These are phyloP conservation scores for Mythimna vitellina DNA, from an alignment of 2,888 invertebrate species.

Conservation along the genomic window DNA sequence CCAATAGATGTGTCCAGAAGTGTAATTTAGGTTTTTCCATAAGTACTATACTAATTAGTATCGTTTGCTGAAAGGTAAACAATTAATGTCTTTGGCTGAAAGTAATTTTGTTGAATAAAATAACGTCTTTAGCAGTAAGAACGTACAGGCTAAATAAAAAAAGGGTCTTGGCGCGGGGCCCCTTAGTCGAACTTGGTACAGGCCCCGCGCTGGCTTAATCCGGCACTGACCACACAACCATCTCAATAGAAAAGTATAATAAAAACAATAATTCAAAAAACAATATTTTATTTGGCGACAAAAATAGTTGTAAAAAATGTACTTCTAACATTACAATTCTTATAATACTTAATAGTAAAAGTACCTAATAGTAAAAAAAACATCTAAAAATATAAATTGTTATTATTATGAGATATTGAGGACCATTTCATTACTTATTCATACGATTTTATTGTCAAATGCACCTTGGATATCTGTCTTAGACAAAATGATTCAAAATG, in stretches of 20 bases:
- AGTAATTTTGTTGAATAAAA: too few relatives aligned
- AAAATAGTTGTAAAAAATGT: constrained; percentile 39
- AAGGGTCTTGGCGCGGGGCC: too few relatives aligned
- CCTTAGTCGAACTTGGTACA: too few relatives aligned
- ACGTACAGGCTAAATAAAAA: too few relatives aligned
- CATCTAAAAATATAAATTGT: constrained; percentile 52
- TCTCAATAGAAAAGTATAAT: neutral
- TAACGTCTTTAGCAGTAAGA: too few relatives aligned
- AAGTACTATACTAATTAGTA: too few relatives aligned
- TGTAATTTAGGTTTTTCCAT: too few relatives aligned
- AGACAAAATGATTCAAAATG: constrained; percentile 17
- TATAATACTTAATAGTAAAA: constrained; percentile 46
- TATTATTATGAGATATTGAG: constrained; percentile 45
- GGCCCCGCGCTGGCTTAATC: too few relatives aligned
- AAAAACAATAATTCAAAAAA: constrained; percentile 12
- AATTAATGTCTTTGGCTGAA: too few relatives aligned
- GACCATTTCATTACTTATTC: constrained; percentile 25
- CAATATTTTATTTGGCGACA: constrained; percentile 58
- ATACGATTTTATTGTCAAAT: constrained; percentile 39
- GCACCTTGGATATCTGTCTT: constrained; percentile 15
- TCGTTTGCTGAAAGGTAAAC: too few relatives aligned
- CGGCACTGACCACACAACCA: too few relatives aligned
- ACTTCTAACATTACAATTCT: constrained; percentile 34
- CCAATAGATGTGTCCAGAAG: too few relatives aligned
- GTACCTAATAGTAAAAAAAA: constrained; percentile 45